Evolutionary conservation across 2,113 vertebrate genomes (phyloP).

Genomic region (Caranx ignobilis): DNA sequence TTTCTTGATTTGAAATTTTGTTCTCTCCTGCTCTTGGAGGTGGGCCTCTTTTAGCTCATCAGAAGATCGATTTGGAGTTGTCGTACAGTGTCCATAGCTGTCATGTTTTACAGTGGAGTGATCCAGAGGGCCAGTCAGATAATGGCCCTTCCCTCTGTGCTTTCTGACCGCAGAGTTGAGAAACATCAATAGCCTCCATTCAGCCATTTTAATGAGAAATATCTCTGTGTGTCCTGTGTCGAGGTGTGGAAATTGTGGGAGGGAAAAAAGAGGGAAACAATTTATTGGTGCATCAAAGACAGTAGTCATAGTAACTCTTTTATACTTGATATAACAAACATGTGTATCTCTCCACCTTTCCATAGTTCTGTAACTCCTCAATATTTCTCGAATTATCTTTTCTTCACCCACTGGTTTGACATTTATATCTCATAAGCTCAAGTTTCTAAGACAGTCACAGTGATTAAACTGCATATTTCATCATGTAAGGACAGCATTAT

Average conservation of each 20-base stretch:
- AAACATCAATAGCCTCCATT: conserved; percentile 50
- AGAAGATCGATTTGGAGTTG: conserved; percentile 52
- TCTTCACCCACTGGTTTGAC: not conserved
- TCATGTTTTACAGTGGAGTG: conserved; percentile 65
- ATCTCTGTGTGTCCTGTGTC: conserved; percentile 13
- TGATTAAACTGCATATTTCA: not conserved
- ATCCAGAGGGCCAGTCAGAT: conserved; percentile 50
- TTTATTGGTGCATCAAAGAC: not conserved
- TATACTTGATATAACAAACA: not conserved
- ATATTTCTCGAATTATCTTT: not conserved
- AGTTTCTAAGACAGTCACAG: not conserved
- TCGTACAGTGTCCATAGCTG: conserved; percentile 40
- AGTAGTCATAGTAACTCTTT: not conserved
- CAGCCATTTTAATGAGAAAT: conserved; percentile 61
- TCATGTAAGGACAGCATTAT: not conserved
- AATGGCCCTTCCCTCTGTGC: conserved; percentile 44
- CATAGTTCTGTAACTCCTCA: not conserved
- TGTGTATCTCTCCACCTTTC: not conserved
- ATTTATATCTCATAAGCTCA: not conserved
- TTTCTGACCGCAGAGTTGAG: conserved; percentile 50
- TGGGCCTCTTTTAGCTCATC: conserved; percentile 8
- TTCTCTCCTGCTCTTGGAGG: conserved; percentile 12
- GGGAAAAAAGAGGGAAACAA: not conserved
- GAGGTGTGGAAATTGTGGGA: conserved; percentile 1
- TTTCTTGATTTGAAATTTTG: conserved; percentile 12